Conservation (phyloP, 2,113 vertebrate genomes). For the Thomomys bottae region DNA sequence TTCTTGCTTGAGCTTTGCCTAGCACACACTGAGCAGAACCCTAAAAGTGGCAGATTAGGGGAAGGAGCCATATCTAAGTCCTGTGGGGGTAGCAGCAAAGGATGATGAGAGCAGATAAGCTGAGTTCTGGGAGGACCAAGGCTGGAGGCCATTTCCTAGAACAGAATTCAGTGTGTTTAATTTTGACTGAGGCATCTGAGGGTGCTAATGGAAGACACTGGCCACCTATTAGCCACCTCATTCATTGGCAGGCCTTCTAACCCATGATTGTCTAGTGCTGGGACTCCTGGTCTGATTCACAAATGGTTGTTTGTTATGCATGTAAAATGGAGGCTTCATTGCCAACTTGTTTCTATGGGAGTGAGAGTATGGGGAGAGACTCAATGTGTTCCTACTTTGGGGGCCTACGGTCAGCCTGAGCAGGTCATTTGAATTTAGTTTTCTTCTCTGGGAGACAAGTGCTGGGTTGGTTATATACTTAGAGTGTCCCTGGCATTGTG, state of each 20-base stretch:
- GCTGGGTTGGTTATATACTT: not conserved
- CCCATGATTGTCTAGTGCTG: not conserved
- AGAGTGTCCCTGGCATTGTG: not conserved
- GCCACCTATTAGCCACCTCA: not conserved
- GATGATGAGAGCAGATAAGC: not conserved
- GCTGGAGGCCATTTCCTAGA: not conserved
- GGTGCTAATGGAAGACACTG: not conserved
- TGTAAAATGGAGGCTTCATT: not conserved
- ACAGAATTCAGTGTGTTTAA: not conserved
- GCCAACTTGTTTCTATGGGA: not conserved
- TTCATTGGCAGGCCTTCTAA: not conserved
- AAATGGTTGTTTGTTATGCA: not conserved
- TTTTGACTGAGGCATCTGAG: not conserved
- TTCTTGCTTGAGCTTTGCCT: not conserved
- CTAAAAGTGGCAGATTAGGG: not conserved
- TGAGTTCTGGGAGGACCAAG: not conserved
- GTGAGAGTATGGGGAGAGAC: rapidly evolving
- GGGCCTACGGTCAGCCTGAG: not conserved
- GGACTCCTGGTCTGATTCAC: not conserved
- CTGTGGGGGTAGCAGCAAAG: not conserved
- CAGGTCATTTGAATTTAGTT: not conserved
- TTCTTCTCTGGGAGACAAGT: not conserved
- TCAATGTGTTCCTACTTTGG: not conserved
- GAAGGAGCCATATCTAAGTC: not conserved
- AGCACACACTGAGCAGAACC: not conserved